Conservation (phyloP, 2,797 vertebrate genomes). For the Holocentrus rufus region DNA sequence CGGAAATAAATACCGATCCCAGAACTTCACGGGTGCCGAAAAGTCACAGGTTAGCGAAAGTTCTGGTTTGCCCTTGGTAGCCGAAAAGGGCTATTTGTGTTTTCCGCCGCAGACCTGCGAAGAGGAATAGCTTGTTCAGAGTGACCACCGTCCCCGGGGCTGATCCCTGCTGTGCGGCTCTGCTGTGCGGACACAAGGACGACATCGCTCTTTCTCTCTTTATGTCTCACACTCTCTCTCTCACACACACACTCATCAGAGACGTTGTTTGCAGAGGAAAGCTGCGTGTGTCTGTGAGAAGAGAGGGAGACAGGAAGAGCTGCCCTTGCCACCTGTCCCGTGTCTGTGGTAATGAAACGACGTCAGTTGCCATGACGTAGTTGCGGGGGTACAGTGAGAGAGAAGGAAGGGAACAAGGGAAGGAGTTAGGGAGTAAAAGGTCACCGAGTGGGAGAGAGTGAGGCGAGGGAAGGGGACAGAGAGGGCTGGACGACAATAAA, state of each 20-base stretch:
- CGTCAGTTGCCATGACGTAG: constrained; percentile 12
- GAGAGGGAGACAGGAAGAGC: not conserved
- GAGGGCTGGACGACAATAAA: not conserved
- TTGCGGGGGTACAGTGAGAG: not conserved
- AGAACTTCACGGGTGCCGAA: no score
- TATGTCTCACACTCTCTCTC: not conserved
- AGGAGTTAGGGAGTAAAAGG: constrained; percentile 23
- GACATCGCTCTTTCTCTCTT: constrained; percentile 2
- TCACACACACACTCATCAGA: constrained; percentile 21
- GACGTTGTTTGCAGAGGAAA: constrained; percentile 3
- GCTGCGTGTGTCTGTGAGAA: not conserved
- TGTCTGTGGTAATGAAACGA: constrained; percentile 41
- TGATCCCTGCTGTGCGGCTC: not conserved
- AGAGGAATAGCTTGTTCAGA: constrained; percentile 58
- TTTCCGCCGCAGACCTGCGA: constrained; percentile 42
- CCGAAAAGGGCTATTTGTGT: no score
- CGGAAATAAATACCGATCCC: no score
- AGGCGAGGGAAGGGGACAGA: constrained; percentile 6
- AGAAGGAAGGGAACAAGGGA: constrained; percentile 31
- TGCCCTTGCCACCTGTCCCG: constrained; percentile 35
- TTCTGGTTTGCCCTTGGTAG: no score
- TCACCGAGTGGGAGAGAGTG: constrained; percentile 37
- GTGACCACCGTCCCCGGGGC: constrained; percentile 12
- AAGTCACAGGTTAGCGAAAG: no score
- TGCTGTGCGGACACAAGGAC: not conserved